A percentile compares a stretch with the other conserved stretches of the same genome.
Evolutionary conservation across 1,140 invertebrate species (phyloP).

Genomic region (Limonius californicus): DNA sequence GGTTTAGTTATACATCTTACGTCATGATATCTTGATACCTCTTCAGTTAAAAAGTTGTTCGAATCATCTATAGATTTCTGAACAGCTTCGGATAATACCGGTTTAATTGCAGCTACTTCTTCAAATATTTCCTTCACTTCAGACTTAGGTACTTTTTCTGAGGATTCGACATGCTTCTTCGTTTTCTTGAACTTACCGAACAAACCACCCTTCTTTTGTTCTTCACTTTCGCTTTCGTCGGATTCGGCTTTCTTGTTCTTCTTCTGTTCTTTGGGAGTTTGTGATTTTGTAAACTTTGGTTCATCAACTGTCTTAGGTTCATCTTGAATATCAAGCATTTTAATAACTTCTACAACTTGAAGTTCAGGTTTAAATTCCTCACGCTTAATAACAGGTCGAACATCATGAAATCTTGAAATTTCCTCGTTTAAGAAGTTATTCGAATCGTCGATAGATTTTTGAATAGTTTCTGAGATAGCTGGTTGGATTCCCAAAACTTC

Average conservation of each 20-base stretch:
- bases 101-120: too few relatives aligned
- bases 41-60: conserved; percentile 10
- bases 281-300: background rate
- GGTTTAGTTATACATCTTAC: background rate
- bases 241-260: conserved; percentile 20
- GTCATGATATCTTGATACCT: conserved; percentile 15
- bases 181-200: conserved; percentile 36
- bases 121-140: background rate
- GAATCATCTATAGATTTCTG: conserved; percentile 8
- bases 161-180: conserved; percentile 27
- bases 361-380: conserved; percentile 24
- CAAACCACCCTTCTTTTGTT: conserved; percentile 31
- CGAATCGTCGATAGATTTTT: conserved; percentile 17
- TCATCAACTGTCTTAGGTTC: conserved; percentile 25
- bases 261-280: conserved; percentile 6
- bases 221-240: conserved; percentile 15
- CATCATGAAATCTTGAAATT: conserved; percentile 32
- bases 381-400: conserved; percentile 13
- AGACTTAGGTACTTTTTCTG: background rate
- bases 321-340: background rate
- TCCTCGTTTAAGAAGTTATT: conserved; percentile 28
- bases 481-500: background rate
- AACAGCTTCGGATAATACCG: background rate
- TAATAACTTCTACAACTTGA: conserved; percentile 12
- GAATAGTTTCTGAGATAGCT: too few relatives aligned